Evolutionary conservation across 2,888 invertebrate genomes (phyloP).

Genomic region (Epirrhoe tristata): DNA sequence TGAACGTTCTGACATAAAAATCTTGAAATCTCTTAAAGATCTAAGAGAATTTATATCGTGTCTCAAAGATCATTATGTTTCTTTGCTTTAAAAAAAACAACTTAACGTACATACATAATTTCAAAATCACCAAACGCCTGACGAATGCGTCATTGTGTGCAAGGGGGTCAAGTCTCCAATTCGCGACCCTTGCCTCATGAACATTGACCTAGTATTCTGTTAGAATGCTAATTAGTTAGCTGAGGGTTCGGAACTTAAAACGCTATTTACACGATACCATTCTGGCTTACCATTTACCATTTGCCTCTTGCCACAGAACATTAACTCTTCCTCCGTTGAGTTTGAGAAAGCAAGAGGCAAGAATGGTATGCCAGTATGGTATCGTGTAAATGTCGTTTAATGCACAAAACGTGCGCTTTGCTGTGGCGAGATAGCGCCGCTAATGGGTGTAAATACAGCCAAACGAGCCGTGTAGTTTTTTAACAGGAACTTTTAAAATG

Average conservation of each 20-base stretch:
- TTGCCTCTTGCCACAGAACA: too few species aligned
- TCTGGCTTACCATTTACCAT: too few species aligned
- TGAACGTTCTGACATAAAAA: too few species aligned
- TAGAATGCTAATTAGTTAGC: slow-evolving; percentile 62
- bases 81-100: neutral
- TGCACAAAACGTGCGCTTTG: slow-evolving; percentile 8
- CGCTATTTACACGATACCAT: too few species aligned
- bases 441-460: slow-evolving; percentile 43
- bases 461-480: slow-evolving; percentile 39
- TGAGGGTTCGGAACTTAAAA: slow-evolving; percentile 28
- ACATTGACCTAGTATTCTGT: slow-evolving; percentile 66
- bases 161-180: slow-evolving; percentile 44
- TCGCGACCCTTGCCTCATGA: slow-evolving; percentile 52
- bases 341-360: neutral
- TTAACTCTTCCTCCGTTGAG: too few species aligned
- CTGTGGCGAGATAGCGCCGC: slow-evolving; percentile 36
- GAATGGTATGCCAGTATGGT: too few species aligned
- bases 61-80: too few species aligned
- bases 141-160: slow-evolving; percentile 24
- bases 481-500: slow-evolving; percentile 35
- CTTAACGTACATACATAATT: neutral
- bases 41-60: too few species aligned
- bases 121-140: slow-evolving; percentile 1
- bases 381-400: neutral
- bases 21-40: too few species aligned